These are phyloP conservation scores for Lithophane socia DNA, from an alignment of 2,888 invertebrate species.

Conservation along the genomic window DNA sequence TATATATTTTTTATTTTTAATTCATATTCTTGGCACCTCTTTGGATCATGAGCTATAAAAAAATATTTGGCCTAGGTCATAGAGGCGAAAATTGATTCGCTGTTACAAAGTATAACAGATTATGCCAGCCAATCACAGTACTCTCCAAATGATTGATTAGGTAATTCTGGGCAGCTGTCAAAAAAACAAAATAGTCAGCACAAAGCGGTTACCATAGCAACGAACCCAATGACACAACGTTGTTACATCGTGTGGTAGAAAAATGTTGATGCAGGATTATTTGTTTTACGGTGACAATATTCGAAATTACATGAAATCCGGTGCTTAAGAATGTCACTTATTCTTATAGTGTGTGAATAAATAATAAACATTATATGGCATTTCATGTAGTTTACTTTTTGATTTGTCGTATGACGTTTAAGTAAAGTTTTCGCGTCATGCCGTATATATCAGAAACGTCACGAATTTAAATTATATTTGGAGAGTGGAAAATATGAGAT, in stretches of 20 bases:
- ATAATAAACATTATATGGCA: not conserved
- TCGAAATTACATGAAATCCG: not conserved
- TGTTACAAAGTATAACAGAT: too few relatives aligned
- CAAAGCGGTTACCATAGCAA: not conserved
- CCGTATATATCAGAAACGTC: not conserved
- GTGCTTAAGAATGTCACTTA: not conserved
- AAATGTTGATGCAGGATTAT: not conserved
- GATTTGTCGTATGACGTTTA: not conserved
- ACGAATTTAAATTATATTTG: slow-evolving; percentile 1
- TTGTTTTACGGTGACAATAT: not conserved
- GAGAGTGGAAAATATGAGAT: not conserved
- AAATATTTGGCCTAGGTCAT: too few relatives aligned
- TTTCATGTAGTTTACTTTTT: not conserved
- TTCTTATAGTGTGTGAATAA: not conserved
- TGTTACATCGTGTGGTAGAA: not conserved
- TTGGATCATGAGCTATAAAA: too few relatives aligned
- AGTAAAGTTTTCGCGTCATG: not conserved
- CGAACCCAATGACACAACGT: not conserved
- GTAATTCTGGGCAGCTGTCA: not conserved
- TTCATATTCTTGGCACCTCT: too few relatives aligned
- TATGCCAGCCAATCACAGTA: not conserved
- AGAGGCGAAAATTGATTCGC: too few relatives aligned
- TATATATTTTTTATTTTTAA: too few relatives aligned
- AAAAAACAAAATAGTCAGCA: not conserved
- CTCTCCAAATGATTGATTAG: not conserved